Percentiles rank a stretch among this genome's conserved stretches.
Evolutionary conservation across 2,888 invertebrate genomes (phyloP).

Genomic region (Agonopterix arenella): DNA sequence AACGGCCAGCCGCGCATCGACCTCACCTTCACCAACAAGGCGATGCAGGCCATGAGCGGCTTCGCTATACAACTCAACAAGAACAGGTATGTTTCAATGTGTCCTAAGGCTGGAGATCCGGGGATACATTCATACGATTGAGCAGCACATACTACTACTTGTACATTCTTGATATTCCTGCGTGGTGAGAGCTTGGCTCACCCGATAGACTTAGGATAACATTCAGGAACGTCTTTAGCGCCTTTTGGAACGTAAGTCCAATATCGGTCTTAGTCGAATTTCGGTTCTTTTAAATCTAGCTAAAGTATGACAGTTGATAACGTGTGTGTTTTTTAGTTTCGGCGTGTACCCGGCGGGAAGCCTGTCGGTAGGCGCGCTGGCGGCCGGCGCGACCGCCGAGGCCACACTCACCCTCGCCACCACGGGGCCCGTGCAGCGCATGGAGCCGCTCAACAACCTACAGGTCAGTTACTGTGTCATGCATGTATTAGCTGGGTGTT

Average conservation of each 20-base stretch:
- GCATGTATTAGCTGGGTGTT: too few relatives aligned
- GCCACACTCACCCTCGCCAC: conserved; percentile 87
- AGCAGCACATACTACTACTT: too few relatives aligned
- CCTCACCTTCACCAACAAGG: conserved; percentile 96
- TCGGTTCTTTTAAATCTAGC: too few relatives aligned
- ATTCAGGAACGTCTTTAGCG: too few relatives aligned
- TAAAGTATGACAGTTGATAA: too few relatives aligned
- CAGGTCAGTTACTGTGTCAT: conserved; percentile 78
- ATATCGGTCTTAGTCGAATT: too few relatives aligned
- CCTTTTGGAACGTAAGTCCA: too few relatives aligned
- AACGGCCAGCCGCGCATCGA: conserved; percentile 95
- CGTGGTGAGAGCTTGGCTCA: too few relatives aligned
- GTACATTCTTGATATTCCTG: too few relatives aligned
- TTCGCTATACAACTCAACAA: conserved; percentile 99
- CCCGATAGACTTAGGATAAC: too few relatives aligned
- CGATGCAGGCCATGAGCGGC: conserved; percentile 97
- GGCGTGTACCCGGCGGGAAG: conserved; percentile 92
- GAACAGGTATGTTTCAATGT: conserved; percentile 80
- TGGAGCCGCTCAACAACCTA: conserved; percentile 97
- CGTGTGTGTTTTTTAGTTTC: conserved; percentile 79
- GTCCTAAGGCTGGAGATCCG: too few relatives aligned
- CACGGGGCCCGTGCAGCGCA: conserved; percentile 94
- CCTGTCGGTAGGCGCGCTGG: conserved; percentile 87
- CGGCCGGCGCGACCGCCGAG: conserved; percentile 81
- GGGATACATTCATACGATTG: too few relatives aligned